These are phyloP conservation scores for Platyura marginata DNA, from an alignment of 1,140 invertebrate genomes.

Conservation along the genomic window DNA sequence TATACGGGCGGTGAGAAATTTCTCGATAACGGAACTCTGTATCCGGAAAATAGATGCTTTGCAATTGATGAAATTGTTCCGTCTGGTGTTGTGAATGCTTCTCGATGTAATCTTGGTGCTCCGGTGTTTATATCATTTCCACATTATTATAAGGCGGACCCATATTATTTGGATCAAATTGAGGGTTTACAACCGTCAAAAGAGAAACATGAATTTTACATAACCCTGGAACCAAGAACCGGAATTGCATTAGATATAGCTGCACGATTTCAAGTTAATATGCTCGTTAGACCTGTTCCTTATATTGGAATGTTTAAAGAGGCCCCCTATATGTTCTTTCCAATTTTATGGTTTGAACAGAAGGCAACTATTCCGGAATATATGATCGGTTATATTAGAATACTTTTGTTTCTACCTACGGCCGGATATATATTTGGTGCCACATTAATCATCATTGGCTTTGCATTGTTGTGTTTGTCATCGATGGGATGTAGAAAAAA, in stretches of 20 bases:
- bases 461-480: no score
- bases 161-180: slow-evolving; percentile 38
- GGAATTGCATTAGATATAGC: slow-evolving; percentile 54
- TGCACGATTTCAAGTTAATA: slow-evolving; percentile 57
- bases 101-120: slow-evolving; percentile 48
- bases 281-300: slow-evolving; percentile 41
- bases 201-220: slow-evolving; percentile 44
- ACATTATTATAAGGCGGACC: slow-evolving; percentile 68
- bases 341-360: slow-evolving; percentile 60
- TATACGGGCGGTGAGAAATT: slow-evolving; percentile 32
- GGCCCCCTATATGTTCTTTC: slow-evolving; percentile 48
- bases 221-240: slow-evolving; percentile 53
- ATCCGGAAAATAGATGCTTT: slow-evolving; percentile 46
- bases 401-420: no score
- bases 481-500: no score
- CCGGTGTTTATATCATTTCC: slow-evolving; percentile 71
- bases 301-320: slow-evolving; percentile 34
- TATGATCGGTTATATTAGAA: no score
- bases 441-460: no score
- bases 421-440: no score
- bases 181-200: slow-evolving; percentile 47
- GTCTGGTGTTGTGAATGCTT: slow-evolving; percentile 47
- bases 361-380: slow-evolving; percentile 35
- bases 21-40: slow-evolving; percentile 35
- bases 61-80: slow-evolving; percentile 50